Conservation (phyloP, 2,888 invertebrate species). For the Arrhopalites spinosus region DNA sequence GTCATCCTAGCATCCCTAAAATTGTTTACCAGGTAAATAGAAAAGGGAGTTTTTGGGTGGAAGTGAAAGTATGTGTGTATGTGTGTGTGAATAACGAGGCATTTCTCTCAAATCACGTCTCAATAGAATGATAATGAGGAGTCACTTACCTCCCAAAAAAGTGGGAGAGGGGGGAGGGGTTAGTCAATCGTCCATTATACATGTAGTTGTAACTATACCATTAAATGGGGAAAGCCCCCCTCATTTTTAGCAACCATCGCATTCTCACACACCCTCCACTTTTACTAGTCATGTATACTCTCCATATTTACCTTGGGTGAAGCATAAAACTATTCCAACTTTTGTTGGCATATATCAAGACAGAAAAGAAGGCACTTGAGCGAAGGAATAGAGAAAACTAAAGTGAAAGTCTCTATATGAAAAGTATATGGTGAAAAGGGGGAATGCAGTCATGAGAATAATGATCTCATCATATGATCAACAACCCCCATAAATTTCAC, state of each 20-base stretch:
- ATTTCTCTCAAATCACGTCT: constrained; percentile 5
- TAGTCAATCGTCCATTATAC: neutral
- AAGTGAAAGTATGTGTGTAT: neutral
- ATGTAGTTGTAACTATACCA: neutral
- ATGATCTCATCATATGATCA: neutral
- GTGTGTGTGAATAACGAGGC: neutral
- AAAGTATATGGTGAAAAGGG: neutral
- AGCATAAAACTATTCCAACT: neutral
- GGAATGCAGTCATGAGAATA: constrained; percentile 4
- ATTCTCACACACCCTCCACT: neutral
- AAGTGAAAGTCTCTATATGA: too few species aligned
- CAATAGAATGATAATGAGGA: constrained; percentile 17
- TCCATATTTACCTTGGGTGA: too few species aligned
- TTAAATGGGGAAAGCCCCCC: neutral
- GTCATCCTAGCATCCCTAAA: neutral
- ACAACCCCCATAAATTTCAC: neutral
- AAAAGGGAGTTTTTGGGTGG: neutral
- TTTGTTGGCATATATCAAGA: neutral
- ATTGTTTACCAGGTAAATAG: neutral
- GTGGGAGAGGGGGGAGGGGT: neutral
- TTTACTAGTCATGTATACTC: too few species aligned
- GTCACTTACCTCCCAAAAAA: neutral
- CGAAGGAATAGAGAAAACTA: neutral
- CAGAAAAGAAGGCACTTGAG: neutral
- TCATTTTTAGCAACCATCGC: neutral